Evolutionary conservation across 2,113 vertebrate genomes (phyloP), one percentile per base, ranked within the genome.

Genomic region (Dipodomys ordii): DNA sequence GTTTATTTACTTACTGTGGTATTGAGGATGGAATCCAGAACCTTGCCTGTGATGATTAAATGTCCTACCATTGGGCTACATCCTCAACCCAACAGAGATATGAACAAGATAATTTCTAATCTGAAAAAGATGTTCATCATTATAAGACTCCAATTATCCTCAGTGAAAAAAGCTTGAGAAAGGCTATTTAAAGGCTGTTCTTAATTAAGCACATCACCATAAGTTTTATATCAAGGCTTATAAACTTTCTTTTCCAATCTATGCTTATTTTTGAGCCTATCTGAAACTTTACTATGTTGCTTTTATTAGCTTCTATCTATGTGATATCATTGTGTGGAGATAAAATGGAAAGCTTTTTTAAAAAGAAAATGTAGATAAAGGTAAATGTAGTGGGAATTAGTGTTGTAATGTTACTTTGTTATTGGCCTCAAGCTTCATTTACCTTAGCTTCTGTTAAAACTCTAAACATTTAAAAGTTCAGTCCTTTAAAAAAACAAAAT

Each of bases 31-130:
- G 23, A 44, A 67, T 28, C 25, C 16, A 65, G 35, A 82, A 23
- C 80, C 39, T 67, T 30, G 15, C 25, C 35, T 6, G n/a, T 46
- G 25, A 25, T 4, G 32, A 3, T 1, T 16, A 67, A 22, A 6
- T 44, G 7, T 25, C 6, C 18, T 67, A 27, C 27, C 13, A 9
- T 9, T 44, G 18, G 65, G 80, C 32, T 62, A 62, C 1, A 62
- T 4, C 11, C n/a, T 10, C n/a, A 80, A 22, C 6, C 16, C 62
- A 83, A 46, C 22, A 46, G 23, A 81, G 1, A 19, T 10, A 96
- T 95, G 94, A 90, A 96, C 86, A 39, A 84, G 71, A 91, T 9
- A n/a, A 6, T 91, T 96, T 82, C 53, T 1, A 84, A 84, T 83
- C 60, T 67, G 28, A 96, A 81, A 96, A 87, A 49, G 93, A 64